Evolutionary conservation across 2,797 vertebrate species (phyloP), one percentile per base, ranked within the genome.

Genomic region (Coccyzus lansbergi): DNA sequence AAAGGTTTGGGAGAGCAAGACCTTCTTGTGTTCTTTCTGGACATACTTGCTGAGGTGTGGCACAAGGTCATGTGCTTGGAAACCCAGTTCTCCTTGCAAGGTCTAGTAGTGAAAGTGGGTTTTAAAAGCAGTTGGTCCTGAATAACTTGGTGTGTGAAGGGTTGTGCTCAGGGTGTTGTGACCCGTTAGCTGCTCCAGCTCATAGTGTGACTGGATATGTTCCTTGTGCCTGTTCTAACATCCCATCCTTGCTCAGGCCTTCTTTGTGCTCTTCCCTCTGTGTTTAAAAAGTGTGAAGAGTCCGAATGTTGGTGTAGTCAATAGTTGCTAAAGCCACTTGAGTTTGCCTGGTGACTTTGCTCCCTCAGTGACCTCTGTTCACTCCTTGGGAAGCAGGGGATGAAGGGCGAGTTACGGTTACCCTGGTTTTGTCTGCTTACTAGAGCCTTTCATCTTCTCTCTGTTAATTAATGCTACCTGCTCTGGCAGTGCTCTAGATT

Each of bases 401-500:
- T 78, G 88, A 7, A 51, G 88, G 60, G 19, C 0, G 7, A 86
- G 77, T 71, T 78, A 65, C 3, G 1, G n/a, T 91, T 83, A 29
- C 88, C 82, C 56, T 89, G 78, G 49, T 87, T 80, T 71, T 83
- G 91, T 72, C 92, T 91, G 87, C 92, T 56, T 6, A 3, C 67
- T 80, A 29, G 16, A 85, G 71, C 84, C 87, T 95, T 92, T 95
- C 89, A 62, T 92, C 87, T 85, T 6, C 8, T 13, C 76, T 71
- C 62, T 92, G 82, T 93, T 96, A 94, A 96, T 95, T 94, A 96
- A 94, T 56, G 79, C 82, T 74, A 26, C 75, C 84, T 62, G 82
- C 91, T 92, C 77, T 42, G 69, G 77, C 88, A 74, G n/a, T 28
- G 95, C 71, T 96, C 91, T 80, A 18, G 68, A 91, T 92, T 60